Conservation (phyloP, 2,797 vertebrate species). For the Neostethus bicornis region DNA sequence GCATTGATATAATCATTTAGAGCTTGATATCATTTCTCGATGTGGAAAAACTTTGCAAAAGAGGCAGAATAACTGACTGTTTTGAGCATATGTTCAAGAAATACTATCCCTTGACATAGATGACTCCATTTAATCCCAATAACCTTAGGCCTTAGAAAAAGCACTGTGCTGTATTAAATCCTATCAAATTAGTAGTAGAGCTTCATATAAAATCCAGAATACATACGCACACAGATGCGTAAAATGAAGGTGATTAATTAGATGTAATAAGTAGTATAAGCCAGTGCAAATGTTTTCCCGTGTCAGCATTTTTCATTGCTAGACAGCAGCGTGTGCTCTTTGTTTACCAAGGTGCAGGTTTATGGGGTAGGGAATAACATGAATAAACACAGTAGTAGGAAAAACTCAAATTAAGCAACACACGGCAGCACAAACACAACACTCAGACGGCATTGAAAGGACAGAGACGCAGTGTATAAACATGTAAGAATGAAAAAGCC, state of each 20-base stretch:
- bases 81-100: constrained; percentile 64
- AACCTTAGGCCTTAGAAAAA: constrained; percentile 68
- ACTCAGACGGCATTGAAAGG: constrained; percentile 71
- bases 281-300: neutral
- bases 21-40: neutral
- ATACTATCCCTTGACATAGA: constrained; percentile 70
- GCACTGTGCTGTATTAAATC: constrained; percentile 32
- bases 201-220: constrained; percentile 6
- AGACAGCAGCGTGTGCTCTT: constrained; percentile 31
- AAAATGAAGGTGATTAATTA: neutral
- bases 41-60: neutral
- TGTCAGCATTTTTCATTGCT: neutral
- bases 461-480: constrained; percentile 77
- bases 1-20: constrained; percentile 3
- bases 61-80: constrained; percentile 26
- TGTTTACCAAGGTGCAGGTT: constrained; percentile 68
- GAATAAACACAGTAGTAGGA: constrained; percentile 58
- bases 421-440: constrained; percentile 77
- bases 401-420: constrained; percentile 65
- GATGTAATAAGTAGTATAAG: neutral
- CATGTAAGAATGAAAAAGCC: constrained; percentile 83
- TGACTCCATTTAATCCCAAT: constrained; percentile 65
- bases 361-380: constrained; percentile 55
- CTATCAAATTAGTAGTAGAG: constrained; percentile 13
- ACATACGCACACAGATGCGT: constrained; percentile 23